Conservation (phyloP, 2,888 invertebrate genomes). For the Harpalus rubripes region DNA sequence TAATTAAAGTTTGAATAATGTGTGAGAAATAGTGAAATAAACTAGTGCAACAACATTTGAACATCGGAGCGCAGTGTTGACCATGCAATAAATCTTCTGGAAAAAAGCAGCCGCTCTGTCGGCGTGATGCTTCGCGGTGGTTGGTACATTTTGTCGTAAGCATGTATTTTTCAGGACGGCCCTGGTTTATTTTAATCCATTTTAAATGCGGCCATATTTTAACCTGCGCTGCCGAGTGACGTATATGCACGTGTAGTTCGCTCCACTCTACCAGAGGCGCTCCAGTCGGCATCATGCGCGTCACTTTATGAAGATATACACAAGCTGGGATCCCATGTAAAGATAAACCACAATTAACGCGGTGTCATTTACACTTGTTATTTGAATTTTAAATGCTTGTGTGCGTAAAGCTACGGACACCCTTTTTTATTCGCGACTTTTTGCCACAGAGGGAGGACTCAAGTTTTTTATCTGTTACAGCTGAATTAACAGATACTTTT, state of each 20-base stretch:
- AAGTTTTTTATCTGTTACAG: constrained; percentile 65
- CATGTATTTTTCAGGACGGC: constrained; percentile 66
- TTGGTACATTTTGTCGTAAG: constrained; percentile 60
- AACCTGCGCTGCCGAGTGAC: constrained; percentile 63
- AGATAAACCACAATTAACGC: constrained; percentile 79
- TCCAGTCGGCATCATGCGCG: constrained; percentile 57
- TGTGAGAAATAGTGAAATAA: constrained; percentile 43
- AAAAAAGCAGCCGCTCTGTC: constrained; percentile 30
- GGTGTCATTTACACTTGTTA: constrained; percentile 79
- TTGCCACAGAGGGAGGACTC: constrained; percentile 6
- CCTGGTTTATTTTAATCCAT: constrained; percentile 68
- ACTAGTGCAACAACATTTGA: constrained; percentile 35
- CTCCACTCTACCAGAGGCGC: constrained; percentile 39
- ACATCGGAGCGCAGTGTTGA: constrained; percentile 19
- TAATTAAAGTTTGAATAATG: constrained; percentile 38
- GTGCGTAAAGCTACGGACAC: constrained; percentile 45
- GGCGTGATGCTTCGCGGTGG: constrained; percentile 45
- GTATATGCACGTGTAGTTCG: constrained; percentile 62
- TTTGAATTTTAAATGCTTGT: constrained; percentile 77
- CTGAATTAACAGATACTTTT: constrained; percentile 65
- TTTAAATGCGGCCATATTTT: constrained; percentile 69
- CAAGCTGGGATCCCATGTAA: constrained; percentile 73
- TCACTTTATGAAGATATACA: constrained; percentile 77
- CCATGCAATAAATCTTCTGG: constrained; percentile 35
- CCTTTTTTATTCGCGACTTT: constrained; percentile 59